Base-by-base conservation (phyloP, 2,888 invertebrate species). In the Heliconius erato region DNA sequence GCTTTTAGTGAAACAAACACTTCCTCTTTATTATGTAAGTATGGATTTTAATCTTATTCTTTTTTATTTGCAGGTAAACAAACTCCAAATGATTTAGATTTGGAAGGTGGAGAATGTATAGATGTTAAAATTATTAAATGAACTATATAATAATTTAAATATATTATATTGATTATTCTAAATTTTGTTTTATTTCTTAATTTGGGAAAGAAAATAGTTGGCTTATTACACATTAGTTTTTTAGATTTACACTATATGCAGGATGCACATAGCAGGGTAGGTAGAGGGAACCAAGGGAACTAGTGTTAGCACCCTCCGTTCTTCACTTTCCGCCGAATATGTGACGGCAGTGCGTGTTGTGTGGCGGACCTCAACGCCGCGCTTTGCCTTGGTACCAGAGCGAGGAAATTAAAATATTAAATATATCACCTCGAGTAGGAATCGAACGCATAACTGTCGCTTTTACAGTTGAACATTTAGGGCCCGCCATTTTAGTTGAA, bases 101-200 rank as follows among this genome's bases (percentile, higher is more conserved):
- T 97, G 3, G 96, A 96, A 86, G 96, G 95, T 0, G 97, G 95
- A 0, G 96, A 96, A 86, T 96, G 96, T 85, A 95, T 97, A 63
- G 97, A 97, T 91, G 95, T 96, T 0, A 92, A 91, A 84, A 90
- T 94, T 68, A 80, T 86, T 35, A 92, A 90, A 79, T 94, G 89
- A 92, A 89, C 26, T 49, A 65, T 82, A 59, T 71, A 54, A n/a
- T 63, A 59, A 82, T 44, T 35, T n/a, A 23, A 12, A 68, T 69
- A 67, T 67, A 69, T 69, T 69, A 12, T 12, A 40, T 71, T 19
- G 7, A 9, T 23, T 71, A n/a, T 14, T 40, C 1, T 16, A 54
- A 54, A 40, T 35, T 23, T 71, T 32, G 2, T 23, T 71, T 71
- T 71, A 40, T 71, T n/a, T n/a, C 4, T 40, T 40, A 71, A n/a